These are phyloP conservation scores for Odontocolon sp. DNA, from an alignment of 2,888 invertebrate species.

Conservation along the genomic window DNA sequence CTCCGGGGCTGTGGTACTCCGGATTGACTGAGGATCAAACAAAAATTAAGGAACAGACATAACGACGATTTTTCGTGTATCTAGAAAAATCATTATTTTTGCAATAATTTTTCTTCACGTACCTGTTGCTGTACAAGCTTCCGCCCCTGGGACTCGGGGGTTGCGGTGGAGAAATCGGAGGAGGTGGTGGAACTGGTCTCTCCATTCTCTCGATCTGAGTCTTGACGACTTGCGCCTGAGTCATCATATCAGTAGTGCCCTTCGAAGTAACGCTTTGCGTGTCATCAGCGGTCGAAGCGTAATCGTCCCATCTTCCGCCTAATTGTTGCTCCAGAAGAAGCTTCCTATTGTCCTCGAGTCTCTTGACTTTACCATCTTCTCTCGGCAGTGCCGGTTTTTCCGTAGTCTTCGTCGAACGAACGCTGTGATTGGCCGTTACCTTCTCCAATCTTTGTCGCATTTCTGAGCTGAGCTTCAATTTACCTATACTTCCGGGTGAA, in stretches of 20 bases:
- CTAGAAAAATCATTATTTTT: too few species aligned
- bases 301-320: slow-evolving; percentile 81
- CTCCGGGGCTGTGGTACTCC: slow-evolving; percentile 84
- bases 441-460: slow-evolving; percentile 94
- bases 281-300: slow-evolving; percentile 78
- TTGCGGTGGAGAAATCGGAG: slow-evolving; percentile 81
- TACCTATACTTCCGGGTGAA: slow-evolving; percentile 94
- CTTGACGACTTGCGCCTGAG: slow-evolving; percentile 80
- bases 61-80: not conserved
- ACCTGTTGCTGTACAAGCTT: slow-evolving; percentile 81
- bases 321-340: slow-evolving; percentile 93
- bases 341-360: slow-evolving; percentile 93
- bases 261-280: slow-evolving; percentile 79
- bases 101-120: slow-evolving; percentile 9
- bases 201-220: slow-evolving; percentile 85
- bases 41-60: slow-evolving; percentile 21
- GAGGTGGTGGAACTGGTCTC: slow-evolving; percentile 83
- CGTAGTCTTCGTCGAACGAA: slow-evolving; percentile 89
- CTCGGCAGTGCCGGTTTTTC: slow-evolving; percentile 86
- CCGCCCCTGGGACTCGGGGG: slow-evolving; percentile 81
- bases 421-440: slow-evolving; percentile 94
- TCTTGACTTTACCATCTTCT: slow-evolving; percentile 85
- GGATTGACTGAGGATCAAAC: slow-evolving; percentile 79
- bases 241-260: slow-evolving; percentile 80
- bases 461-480: slow-evolving; percentile 93